Conservation (phyloP, 2,888 invertebrate species). For the Brachypalpus laphriformis region DNA sequence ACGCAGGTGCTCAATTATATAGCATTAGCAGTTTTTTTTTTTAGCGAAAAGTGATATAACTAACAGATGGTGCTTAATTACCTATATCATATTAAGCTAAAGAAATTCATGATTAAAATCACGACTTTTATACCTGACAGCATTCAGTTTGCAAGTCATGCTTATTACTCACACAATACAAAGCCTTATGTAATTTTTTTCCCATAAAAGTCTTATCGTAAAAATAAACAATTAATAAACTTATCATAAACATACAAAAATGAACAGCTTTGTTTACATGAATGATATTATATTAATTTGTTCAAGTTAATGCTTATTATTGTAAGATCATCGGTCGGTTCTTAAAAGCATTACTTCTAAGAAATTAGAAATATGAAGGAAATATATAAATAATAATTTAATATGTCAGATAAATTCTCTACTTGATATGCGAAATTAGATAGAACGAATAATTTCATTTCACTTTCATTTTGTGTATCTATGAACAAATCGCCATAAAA, state of each 20-base stretch:
- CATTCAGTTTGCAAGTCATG: background rate
- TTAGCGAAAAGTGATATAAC: no score
- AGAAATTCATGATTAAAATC: background rate
- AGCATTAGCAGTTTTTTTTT: no score
- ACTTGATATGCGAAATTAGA: background rate
- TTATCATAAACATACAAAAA: background rate
- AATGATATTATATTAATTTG: background rate
- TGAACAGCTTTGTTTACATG: background rate
- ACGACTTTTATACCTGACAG: background rate
- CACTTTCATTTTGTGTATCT: constrained; percentile 4
- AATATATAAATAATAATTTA: background rate
- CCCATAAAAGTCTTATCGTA: background rate
- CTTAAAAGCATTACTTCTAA: background rate
- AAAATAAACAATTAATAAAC: background rate
- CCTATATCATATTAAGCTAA: background rate
- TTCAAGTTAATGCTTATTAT: background rate
- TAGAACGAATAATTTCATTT: background rate
- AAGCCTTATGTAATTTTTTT: background rate
- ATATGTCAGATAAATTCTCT: background rate
- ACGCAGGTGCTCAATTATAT: no score
- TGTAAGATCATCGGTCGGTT: background rate
- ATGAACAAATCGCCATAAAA: background rate
- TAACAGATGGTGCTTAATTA: background rate
- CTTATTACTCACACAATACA: background rate
- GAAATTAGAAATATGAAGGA: background rate